Evolutionary conservation across 2,888 invertebrate genomes (phyloP), one percentile per base, ranked within the genome.

Genomic region (Bibio marci): DNA sequence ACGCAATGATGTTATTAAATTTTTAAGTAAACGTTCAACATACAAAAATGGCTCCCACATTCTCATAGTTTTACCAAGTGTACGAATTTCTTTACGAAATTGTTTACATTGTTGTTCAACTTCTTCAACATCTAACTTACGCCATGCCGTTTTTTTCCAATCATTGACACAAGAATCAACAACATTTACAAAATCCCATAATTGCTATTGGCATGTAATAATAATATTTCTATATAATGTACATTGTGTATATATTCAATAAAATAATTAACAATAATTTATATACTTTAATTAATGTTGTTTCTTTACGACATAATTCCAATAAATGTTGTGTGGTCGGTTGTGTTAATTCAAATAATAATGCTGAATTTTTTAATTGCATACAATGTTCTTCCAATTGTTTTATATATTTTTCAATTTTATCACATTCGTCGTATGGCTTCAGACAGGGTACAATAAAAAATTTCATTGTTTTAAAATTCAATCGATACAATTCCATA

Each of bases 101-200:
- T 85, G 80, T 63, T 94, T 94, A 65, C 92, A 86, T 57, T 94
- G 91, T 60, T 87, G 80, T 57, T 94, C 94, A 83, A 94, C 88
- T 46, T 79, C 78, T 53, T 95, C 95, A 4, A 91, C 87, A 54
- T 94, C 91, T 46, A 95, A 87, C 55, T 80, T 81, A 52, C 80
- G 80, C 94, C 94, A 95, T 8, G 80, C 76, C 0, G 92, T 92
- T 43, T 75, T 80, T 62, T 91, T 90, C 94, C 95, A 95, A 57
- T 85, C 83, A 45, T 82, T 76, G 46, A 94, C 77, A 48, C 80
- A 82, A 12, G 81, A 80, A 55, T 76, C 71, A 38, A 91, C 82
- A 45, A 92, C 75, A 50, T 71, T 68, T 39, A 86, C 79, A 60
- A 88, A 91, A 62, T 95, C 92, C 94, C 94, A 95, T 13, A 92